Percentiles rank a stretch among this genome's conserved stretches.
Evolutionary conservation across 2,113 vertebrate species (phyloP).

Genomic region (Oryzias melastigma): DNA sequence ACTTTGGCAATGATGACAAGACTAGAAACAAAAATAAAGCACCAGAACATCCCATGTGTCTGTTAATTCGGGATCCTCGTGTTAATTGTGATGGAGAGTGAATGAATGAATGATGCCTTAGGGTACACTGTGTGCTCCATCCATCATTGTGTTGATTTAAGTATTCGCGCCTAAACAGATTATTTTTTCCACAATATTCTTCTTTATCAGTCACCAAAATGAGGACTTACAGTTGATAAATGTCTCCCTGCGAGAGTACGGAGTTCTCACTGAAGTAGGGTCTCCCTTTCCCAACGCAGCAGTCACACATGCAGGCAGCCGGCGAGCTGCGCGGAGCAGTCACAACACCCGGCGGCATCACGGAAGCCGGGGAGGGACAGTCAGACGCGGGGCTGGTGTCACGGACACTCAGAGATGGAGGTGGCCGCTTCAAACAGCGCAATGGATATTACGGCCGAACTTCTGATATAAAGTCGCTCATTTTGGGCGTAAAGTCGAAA

Average conservation of each 20-base stretch:
- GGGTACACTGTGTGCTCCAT: constrained; percentile 38
- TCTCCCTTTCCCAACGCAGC: constrained; percentile 43
- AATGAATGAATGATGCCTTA: background rate
- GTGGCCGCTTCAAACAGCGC: background rate
- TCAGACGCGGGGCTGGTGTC: background rate
- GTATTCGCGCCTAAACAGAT: background rate
- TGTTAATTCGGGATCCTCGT: no score
- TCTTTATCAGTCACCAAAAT: constrained; percentile 32
- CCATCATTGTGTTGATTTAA: background rate
- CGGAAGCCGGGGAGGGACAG: constrained; percentile 18
- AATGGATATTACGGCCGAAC: no score
- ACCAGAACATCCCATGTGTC: no score
- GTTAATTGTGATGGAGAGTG: no score
- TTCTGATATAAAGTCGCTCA: no score
- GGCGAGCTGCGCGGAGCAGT: constrained; percentile 54
- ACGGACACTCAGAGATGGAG: background rate
- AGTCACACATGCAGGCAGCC: constrained; percentile 50
- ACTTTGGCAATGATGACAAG: background rate
- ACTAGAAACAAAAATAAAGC: background rate
- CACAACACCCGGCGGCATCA: constrained; percentile 67
- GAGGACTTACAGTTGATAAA: constrained; percentile 63
- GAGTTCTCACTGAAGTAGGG: constrained; percentile 54
- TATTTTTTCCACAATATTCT: constrained; percentile 25
- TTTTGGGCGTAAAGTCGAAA: no score
- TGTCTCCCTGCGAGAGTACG: constrained; percentile 50